Base-by-base conservation (phyloP, 2,797 vertebrate species). In the Spinus pinus region DNA sequence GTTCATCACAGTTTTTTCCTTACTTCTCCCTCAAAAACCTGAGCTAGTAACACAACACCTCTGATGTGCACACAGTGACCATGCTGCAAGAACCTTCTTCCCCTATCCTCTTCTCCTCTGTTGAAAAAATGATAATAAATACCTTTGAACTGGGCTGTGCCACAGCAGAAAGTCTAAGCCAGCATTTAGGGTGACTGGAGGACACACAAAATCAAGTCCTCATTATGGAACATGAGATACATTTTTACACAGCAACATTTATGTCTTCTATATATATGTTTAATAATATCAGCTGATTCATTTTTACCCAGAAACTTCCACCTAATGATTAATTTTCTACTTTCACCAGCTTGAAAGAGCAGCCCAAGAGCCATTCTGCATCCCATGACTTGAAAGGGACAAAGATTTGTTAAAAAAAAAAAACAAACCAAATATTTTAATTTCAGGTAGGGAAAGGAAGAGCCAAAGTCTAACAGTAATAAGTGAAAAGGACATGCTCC, bases 211-310 rank as follows among this genome's bases (percentile, higher is more conserved):
- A 42, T 57, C 19, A 28, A 14, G 16, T 42, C 31, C 10, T 57
- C 13, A 6, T 49, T 58, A n/a, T 7, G 23, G 33, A 6, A 18
- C 7, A 18, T 0, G 9, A 51, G 13, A 42, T 16, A 37, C 1
- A 24, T 77, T 87, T 82, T 70, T 56, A 53, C 19, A 71, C 8
- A 69, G 31, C 12, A 74, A 57, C 9, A 58, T 18, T 81, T 41
- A 66, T 49, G 21, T 49, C 18, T 70, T 51, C 0, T 14, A 13
- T 21, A 21, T 9, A 20, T 16, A 6, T 24, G 2, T 47, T 64
- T 49, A 66, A 50, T 39, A 39, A 49, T 10, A 12, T 5, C 21
- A 82, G 6, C 31, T 88, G 53, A 81, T 49, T 50, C 6, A 35
- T 72, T 47, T 80, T 78, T 51, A 33, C n/a, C 23, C 20, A 49